Conservation (phyloP, 2,797 vertebrate genomes). For the Hydrophis major region DNA sequence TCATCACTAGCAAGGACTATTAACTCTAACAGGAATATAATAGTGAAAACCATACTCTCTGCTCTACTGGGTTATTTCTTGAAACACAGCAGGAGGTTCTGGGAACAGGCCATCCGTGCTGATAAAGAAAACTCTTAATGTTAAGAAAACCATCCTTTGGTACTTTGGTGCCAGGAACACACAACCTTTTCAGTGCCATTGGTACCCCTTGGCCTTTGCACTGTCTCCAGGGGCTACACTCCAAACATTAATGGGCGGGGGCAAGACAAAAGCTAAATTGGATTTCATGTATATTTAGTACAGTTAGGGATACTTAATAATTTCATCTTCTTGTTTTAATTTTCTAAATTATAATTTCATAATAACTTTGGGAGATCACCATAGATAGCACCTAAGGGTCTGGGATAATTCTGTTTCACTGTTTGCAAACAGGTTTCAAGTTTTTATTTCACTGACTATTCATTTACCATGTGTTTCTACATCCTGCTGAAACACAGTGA, state of each 20-base stretch:
- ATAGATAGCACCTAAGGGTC: neutral
- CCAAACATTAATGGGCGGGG: neutral
- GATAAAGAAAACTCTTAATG: constrained; percentile 14
- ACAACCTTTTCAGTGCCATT: neutral
- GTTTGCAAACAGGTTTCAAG: constrained; percentile 23
- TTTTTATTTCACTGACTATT: constrained; percentile 23
- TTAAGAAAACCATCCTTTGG: constrained; percentile 6
- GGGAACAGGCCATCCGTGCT: neutral
- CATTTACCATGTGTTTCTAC: constrained; percentile 12
- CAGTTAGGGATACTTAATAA: neutral
- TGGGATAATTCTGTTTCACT: neutral
- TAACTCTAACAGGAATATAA: neutral
- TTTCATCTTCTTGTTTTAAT: neutral
- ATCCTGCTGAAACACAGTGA: constrained; percentile 35
- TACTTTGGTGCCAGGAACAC: neutral
- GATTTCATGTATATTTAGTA: neutral
- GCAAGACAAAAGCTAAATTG: neutral
- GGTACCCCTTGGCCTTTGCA: neutral
- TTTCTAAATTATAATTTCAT: neutral
- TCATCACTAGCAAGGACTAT: neutral
- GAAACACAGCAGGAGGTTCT: neutral
- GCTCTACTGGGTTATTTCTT: neutral
- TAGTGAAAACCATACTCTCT: neutral
- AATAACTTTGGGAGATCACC: neutral
- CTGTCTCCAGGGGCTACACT: neutral